A percentile compares a stretch with the other conserved stretches of the same genome.
phyloP scores from a whole-genome alignment of 2,797 vertebrate genomes.

The Onychomys arenicola region DNA sequence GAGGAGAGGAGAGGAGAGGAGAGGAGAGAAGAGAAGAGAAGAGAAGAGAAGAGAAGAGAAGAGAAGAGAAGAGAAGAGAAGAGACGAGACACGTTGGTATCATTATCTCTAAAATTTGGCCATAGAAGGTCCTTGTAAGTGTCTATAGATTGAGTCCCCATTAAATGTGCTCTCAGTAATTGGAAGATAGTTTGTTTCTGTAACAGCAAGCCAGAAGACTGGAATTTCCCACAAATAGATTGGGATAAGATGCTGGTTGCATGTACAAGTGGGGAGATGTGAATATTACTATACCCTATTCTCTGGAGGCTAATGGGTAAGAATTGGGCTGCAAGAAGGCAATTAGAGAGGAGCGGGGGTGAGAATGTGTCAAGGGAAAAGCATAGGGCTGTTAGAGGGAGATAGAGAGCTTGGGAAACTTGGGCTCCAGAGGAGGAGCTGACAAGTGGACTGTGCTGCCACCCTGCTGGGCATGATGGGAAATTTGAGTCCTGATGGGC shows the following conservation, averaged over 20 bases:
- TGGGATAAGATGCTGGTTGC: background rate
- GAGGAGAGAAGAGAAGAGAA: no score
- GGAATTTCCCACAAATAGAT: background rate
- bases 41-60: background rate
- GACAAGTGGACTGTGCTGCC: background rate
- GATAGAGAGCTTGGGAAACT: accelerated
- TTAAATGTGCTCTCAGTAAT: background rate
- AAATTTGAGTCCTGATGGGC: background rate
- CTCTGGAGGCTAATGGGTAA: background rate
- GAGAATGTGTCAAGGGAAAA: background rate
- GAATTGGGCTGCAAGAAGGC: background rate
- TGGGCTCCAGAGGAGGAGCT: background rate
- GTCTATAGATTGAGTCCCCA: background rate
- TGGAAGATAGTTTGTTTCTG: background rate
- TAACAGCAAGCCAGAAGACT: background rate
- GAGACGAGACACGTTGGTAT: background rate
- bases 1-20: no score
- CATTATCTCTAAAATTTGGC: background rate
- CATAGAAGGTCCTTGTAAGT: background rate
- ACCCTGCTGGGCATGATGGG: background rate
- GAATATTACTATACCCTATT: background rate
- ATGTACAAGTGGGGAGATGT: background rate
- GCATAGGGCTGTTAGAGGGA: background rate
- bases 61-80: no score
- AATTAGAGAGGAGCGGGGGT: background rate